phyloP scores from a whole-genome alignment of 2,888 invertebrate genomes.

The Dicycla oo region DNA sequence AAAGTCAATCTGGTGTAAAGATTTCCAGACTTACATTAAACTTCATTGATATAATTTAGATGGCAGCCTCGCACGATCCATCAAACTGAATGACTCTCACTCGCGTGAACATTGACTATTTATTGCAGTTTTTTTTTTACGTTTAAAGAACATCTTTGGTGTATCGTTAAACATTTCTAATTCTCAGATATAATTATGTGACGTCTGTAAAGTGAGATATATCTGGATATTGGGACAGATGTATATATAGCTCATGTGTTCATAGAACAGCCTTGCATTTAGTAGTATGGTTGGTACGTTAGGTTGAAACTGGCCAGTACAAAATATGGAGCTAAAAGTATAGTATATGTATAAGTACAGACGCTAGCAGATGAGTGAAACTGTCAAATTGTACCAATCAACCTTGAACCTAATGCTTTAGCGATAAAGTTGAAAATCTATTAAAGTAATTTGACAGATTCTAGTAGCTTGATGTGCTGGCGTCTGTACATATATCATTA shows the following conservation, averaged over 20 bases:
- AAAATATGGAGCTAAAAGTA: too few relatives aligned
- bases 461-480: too few relatives aligned
- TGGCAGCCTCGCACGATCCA: conserved; percentile 58
- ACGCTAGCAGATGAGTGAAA: too few relatives aligned
- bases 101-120: conserved; percentile 61
- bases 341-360: too few relatives aligned
- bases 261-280: conserved; percentile 31
- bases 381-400: too few relatives aligned
- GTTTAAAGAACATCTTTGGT: conserved; percentile 25
- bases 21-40: conserved; percentile 37
- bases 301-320: conserved; percentile 19
- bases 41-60: conserved; percentile 45
- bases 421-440: too few relatives aligned
- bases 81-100: conserved; percentile 56
- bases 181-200: background rate
- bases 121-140: conserved; percentile 50
- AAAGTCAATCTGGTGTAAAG: conserved; percentile 39
- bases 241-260: too few relatives aligned
- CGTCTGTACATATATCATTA: conserved; percentile 1
- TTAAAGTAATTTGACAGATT: too few relatives aligned
- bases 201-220: conserved; percentile 8
- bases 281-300: too few relatives aligned
- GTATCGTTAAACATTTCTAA: conserved; percentile 10
- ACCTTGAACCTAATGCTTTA: too few relatives aligned
- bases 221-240: conserved; percentile 12